A percentile compares a stretch with the other conserved stretches of the same genome.
phyloP scores from a whole-genome alignment of 2,113 vertebrate genomes.

The Oenanthe oenanthe region DNA sequence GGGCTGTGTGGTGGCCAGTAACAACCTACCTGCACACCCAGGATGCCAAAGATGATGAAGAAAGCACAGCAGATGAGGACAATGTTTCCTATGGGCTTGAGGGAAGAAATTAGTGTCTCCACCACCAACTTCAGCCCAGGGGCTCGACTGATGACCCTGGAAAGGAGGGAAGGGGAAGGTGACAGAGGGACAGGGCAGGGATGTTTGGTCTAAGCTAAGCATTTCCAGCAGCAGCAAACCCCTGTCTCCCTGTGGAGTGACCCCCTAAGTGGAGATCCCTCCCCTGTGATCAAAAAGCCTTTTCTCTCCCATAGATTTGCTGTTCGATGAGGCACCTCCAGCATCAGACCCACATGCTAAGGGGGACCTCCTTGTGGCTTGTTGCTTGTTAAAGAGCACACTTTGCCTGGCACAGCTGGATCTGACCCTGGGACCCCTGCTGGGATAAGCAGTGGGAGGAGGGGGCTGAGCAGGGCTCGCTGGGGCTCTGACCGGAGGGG shows the following conservation, averaged over 20 bases:
- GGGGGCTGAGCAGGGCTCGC: fast-evolving
- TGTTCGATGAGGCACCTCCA: not conserved
- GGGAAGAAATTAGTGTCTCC: slow-evolving; percentile 95
- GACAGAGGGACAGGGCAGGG: not conserved
- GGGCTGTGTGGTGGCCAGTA: not conserved
- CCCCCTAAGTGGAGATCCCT: not conserved
- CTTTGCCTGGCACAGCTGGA: not conserved
- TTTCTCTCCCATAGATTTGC: not conserved
- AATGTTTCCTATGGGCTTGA: slow-evolving; percentile 98
- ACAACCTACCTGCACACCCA: slow-evolving; percentile 91
- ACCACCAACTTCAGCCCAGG: slow-evolving; percentile 96
- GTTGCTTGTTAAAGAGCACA: not conserved
- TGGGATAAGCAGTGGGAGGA: not conserved
- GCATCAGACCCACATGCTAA: not conserved
- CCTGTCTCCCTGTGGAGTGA: not conserved
- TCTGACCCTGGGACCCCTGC: not conserved
- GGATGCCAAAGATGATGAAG: slow-evolving; percentile 98
- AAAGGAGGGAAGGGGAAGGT: not conserved
- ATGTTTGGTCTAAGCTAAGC: not conserved
- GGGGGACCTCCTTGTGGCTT: not conserved
- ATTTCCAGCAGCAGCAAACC: not conserved
- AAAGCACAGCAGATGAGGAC: slow-evolving; percentile 99
- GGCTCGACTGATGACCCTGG: slow-evolving; percentile 93
- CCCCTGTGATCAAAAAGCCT: not conserved
- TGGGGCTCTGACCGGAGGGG: slow-evolving; percentile 86